Evolutionary conservation across 2,113 vertebrate genomes (phyloP).

Genomic region (Burhinus oedicnemus): DNA sequence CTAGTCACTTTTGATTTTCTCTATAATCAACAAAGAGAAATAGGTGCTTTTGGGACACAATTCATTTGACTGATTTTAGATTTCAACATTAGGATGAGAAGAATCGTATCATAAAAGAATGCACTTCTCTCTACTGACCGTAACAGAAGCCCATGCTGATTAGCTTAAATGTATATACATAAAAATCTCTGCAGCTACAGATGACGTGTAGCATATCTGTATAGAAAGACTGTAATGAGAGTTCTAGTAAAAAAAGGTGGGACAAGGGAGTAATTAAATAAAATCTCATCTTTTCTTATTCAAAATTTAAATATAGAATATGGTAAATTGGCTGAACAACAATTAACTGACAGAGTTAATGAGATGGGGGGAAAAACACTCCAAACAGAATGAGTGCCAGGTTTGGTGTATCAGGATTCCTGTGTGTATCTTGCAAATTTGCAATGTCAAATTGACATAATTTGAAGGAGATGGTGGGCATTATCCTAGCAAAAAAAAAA

Average conservation of each 20-base stretch:
- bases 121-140: not conserved
- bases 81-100: not conserved
- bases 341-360: conserved; percentile 57
- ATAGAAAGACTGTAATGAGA: conserved; percentile 16
- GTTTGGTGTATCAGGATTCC: conserved; percentile 19
- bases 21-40: not conserved
- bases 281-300: conserved; percentile 40
- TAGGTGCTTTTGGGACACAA: not conserved
- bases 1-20: conserved; percentile 24
- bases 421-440: conserved; percentile 43
- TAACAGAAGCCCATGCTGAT: not conserved
- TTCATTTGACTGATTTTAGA: not conserved
- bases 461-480: conserved; percentile 12
- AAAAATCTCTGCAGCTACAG: not conserved
- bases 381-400: not conserved
- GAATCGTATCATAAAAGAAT: not conserved
- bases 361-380: not conserved
- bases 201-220: not conserved
- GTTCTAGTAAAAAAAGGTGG: not conserved
- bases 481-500: not conserved
- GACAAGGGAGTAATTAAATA: conserved; percentile 41
- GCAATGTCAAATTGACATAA: conserved; percentile 43
- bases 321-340: conserved; percentile 13
- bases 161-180: not conserved
- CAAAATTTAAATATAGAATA: conserved; percentile 45